A percentile compares a stretch with the other conserved stretches of the same genome.
phyloP scores from a whole-genome alignment of 2,113 vertebrate genomes.

The Psammodynastes pulverulentus region DNA sequence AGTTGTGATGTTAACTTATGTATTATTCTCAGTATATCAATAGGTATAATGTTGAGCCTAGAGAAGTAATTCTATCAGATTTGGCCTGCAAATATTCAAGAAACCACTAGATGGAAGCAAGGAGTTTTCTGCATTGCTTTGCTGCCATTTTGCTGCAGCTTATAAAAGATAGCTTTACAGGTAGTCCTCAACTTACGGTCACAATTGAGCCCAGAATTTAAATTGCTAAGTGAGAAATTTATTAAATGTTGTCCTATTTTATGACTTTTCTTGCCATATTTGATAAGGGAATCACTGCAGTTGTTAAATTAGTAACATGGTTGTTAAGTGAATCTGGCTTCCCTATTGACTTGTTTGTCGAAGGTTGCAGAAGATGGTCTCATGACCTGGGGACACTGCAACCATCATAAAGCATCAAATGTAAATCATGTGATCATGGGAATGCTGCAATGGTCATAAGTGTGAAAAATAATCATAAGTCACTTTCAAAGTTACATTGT shows the following conservation, averaged over 20 bases:
- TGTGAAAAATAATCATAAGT: no score
- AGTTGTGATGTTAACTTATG: not conserved
- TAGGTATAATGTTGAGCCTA: not conserved
- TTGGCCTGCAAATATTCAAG: not conserved
- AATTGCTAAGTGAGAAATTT: not conserved
- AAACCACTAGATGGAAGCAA: not conserved
- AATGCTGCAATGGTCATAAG: no score
- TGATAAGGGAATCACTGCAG: no score
- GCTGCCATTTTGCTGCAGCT: not conserved
- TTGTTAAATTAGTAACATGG: no score
- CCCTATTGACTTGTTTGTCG: no score
- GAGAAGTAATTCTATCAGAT: not conserved
- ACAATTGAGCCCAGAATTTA: not conserved
- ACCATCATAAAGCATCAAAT: no score
- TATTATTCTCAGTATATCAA: not conserved
- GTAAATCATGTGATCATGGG: no score
- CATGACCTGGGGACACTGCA: no score
- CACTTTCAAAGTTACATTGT: not conserved
- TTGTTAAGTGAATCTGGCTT: no score
- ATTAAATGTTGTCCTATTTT: not conserved
- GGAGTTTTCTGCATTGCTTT: not conserved
- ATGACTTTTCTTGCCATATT: not conserved
- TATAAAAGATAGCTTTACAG: not conserved
- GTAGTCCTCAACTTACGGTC: not conserved
- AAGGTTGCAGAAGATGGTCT: no score